A percentile compares a stretch with the other conserved stretches of the same genome.
phyloP scores from a whole-genome alignment of 2,113 vertebrate species.

The Nibea coibor region DNA sequence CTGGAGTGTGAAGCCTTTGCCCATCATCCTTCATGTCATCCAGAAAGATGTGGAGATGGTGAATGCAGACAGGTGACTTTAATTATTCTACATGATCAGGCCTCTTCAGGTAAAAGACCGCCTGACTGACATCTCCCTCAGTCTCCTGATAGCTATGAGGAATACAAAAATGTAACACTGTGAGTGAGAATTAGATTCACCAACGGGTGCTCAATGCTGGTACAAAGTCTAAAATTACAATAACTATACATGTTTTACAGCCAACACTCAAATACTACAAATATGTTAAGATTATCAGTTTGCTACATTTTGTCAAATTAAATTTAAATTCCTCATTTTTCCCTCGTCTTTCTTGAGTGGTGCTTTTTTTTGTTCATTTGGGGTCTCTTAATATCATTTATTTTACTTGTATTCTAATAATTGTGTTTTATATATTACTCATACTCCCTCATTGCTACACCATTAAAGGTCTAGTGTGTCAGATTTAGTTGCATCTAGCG shows the following conservation, averaged over 20 bases:
- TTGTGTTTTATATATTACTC: not conserved
- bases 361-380: not conserved
- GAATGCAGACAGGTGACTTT: not conserved
- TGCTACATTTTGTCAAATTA: too few relatives aligned
- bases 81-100: not conserved
- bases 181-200: too few relatives aligned
- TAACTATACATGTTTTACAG: not conserved
- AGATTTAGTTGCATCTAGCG: too few relatives aligned
- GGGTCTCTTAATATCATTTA: not conserved
- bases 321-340: too few relatives aligned
- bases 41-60: not conserved
- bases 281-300: too few relatives aligned
- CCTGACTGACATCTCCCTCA: not conserved
- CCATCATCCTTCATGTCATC: not conserved
- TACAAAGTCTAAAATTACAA: not conserved
- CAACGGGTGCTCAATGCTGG: too few relatives aligned
- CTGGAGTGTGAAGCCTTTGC: not conserved
- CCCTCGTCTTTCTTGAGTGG: too few relatives aligned
- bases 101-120: not conserved
- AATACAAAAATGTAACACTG: too few relatives aligned
- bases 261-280: too few relatives aligned
- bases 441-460: too few relatives aligned
- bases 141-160: not conserved
- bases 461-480: too few relatives aligned
- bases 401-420: not conserved